Evolutionary conservation across 1,140 invertebrate species (phyloP).

Genomic region (Tetragonula clypearis): DNA sequence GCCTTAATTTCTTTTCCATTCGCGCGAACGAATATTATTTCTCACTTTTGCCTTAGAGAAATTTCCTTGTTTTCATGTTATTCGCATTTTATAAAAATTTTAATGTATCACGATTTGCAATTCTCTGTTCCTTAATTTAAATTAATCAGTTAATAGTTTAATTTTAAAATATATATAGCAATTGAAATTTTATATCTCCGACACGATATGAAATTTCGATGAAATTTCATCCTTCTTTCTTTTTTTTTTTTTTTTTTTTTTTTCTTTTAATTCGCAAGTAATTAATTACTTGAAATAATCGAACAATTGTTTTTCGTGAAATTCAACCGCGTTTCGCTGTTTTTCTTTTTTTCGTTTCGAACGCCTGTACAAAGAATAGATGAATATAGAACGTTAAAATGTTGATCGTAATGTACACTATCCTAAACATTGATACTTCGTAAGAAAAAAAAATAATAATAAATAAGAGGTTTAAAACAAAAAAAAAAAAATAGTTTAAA

Average conservation of each 20-base stretch:
- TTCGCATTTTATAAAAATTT: slow-evolving; percentile 1
- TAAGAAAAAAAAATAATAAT: not conserved
- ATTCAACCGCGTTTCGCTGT: not conserved
- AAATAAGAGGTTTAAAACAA: not conserved
- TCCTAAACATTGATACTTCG: slow-evolving; percentile 3
- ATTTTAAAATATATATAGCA: not conserved
- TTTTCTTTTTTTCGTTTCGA: not conserved
- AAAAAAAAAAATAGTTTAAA: slow-evolving; percentile 10
- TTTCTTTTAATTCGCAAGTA: not conserved
- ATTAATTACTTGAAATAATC: not conserved
- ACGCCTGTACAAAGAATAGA: slow-evolving; percentile 41
- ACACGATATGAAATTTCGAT: not conserved
- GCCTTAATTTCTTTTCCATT: not conserved
- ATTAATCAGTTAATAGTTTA: not conserved
- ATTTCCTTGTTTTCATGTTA: not conserved
- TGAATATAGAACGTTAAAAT: slow-evolving; percentile 34
- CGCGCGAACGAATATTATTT: not conserved
- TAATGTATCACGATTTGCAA: not conserved
- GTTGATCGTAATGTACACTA: slow-evolving; percentile 39
- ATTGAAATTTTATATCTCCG: not conserved
- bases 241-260: no score
- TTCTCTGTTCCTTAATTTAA: not conserved
- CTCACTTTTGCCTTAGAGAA: not conserved
- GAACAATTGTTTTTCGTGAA: not conserved
- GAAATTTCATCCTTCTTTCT: no score